These are phyloP conservation scores for Macaria notata DNA, from an alignment of 2,888 invertebrate species.

Conservation along the genomic window DNA sequence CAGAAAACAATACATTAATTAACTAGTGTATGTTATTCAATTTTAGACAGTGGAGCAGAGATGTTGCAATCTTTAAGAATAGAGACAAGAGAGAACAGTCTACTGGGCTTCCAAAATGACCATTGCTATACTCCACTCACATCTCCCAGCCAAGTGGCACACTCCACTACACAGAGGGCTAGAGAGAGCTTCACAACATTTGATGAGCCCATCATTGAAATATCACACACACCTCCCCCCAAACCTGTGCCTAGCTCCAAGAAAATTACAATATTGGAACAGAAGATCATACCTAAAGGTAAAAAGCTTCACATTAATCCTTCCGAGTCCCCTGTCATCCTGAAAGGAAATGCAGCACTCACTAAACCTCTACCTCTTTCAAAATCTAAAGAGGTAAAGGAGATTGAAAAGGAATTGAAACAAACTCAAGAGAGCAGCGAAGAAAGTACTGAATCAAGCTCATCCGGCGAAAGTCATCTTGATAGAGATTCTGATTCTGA, in stretches of 20 bases:
- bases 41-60: slow-evolving; percentile 73
- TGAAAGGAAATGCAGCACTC: slow-evolving; percentile 69
- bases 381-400: slow-evolving; percentile 57
- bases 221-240: slow-evolving; percentile 67
- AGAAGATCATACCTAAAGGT: slow-evolving; percentile 76
- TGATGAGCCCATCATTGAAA: slow-evolving; percentile 74
- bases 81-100: slow-evolving; percentile 77
- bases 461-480: slow-evolving; percentile 79
- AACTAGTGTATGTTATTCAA: neutral
- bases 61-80: slow-evolving; percentile 76
- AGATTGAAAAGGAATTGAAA: slow-evolving; percentile 43
- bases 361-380: slow-evolving; percentile 60
- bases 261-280: slow-evolving; percentile 76
- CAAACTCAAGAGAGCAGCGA: slow-evolving; percentile 64
- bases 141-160: slow-evolving; percentile 81
- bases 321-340: slow-evolving; percentile 55
- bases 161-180: slow-evolving; percentile 43
- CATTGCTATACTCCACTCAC: slow-evolving; percentile 90
- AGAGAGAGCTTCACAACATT: slow-evolving; percentile 58
- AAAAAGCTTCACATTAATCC: slow-evolving; percentile 70
- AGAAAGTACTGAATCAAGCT: slow-evolving; percentile 77
- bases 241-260: slow-evolving; percentile 70
- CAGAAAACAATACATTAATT: neutral
- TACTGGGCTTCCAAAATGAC: slow-evolving; percentile 87
- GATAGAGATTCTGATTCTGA: slow-evolving; percentile 85